Percentiles rank a stretch among this genome's conserved stretches.
These are phyloP conservation scores for Apamea epomidion DNA, from an alignment of 2,888 invertebrate genomes.

Conservation along the genomic window DNA sequence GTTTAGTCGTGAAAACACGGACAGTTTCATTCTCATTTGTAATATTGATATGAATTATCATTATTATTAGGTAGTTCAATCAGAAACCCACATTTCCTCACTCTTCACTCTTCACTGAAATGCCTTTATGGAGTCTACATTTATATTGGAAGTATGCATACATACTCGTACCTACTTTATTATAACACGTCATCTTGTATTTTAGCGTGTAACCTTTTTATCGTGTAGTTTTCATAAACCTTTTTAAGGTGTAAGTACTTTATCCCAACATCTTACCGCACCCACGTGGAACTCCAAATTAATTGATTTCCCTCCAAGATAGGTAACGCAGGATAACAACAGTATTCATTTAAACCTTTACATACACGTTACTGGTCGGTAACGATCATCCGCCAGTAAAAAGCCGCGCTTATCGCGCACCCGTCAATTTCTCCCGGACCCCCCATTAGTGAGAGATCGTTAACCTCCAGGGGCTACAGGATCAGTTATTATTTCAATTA, in stretches of 20 bases:
- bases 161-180: not conserved
- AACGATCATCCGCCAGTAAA: constrained; percentile 59
- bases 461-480: constrained; percentile 61
- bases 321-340: constrained; percentile 50
- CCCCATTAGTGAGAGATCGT: constrained; percentile 67
- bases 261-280: constrained; percentile 5
- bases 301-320: constrained; percentile 56
- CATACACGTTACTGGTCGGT: constrained; percentile 37
- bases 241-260: not conserved
- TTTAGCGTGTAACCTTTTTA: not conserved
- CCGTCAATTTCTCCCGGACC: constrained; percentile 57
- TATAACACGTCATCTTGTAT: not conserved
- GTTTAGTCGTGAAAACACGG: no score
- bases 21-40: no score
- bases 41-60: no score
- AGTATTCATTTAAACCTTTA: constrained; percentile 49
- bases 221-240: constrained; percentile 6
- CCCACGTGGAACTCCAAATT: constrained; percentile 38
- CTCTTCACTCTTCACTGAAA: not conserved
- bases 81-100: not conserved
- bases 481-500: constrained; percentile 74
- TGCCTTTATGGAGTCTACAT: not conserved
- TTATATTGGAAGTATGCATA: not conserved
- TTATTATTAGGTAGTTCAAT: no score
- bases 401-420: constrained; percentile 59